These are phyloP conservation scores for Saccostrea cuccullata DNA, from an alignment of 1,140 invertebrate species.

Conservation along the genomic window DNA sequence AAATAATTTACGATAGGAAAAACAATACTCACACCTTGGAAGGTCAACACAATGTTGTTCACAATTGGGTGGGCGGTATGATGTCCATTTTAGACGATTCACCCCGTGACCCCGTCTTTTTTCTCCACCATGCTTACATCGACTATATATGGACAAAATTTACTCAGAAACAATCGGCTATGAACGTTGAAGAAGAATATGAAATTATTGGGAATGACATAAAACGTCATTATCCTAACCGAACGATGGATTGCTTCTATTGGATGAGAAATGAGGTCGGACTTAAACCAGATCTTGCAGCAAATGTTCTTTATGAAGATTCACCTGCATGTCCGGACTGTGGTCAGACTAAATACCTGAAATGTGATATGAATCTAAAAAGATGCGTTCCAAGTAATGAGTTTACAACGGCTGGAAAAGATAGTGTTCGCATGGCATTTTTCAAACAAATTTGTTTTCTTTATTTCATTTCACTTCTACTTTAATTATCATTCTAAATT, in stretches of 20 bases:
- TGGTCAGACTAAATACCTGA: not conserved
- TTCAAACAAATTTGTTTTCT: no score
- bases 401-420: not conserved
- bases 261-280: no score
- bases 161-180: constrained; percentile 64
- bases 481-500: no score
- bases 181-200: constrained; percentile 42
- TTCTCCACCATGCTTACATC: constrained; percentile 75
- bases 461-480: no score
- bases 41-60: constrained; percentile 53
- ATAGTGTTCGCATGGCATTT: not conserved
- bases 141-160: constrained; percentile 77
- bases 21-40: constrained; percentile 45
- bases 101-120: constrained; percentile 59
- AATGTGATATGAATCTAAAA: not conserved
- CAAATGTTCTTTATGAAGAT: not conserved
- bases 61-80: constrained; percentile 60
- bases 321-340: not conserved
- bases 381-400: not conserved
- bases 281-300: not conserved
- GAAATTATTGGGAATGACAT: constrained; percentile 47
- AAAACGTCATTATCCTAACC: not conserved
- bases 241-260: no score
- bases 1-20: constrained; percentile 40
- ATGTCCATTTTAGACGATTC: constrained; percentile 54